Percentiles rank a stretch among this genome's conserved stretches.
phyloP scores from a whole-genome alignment of 2,888 invertebrate species.

The Cremastinae sp. region DNA sequence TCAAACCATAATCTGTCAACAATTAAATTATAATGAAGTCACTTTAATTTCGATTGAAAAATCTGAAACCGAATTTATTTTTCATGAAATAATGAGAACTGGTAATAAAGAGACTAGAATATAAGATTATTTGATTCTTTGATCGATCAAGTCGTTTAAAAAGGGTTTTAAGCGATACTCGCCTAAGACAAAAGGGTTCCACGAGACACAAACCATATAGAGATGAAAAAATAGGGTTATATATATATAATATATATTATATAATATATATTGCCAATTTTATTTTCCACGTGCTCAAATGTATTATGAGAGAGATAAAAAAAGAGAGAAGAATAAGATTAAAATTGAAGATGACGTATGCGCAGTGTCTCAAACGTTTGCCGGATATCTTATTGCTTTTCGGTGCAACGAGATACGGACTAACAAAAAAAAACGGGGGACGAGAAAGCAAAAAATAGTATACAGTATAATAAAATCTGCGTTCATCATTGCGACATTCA shows the following conservation, averaged over 20 bases:
- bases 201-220: slow-evolving; percentile 3
- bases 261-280: slow-evolving; percentile 12
- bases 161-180: not conserved
- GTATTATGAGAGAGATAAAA: slow-evolving; percentile 24
- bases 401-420: slow-evolving; percentile 60
- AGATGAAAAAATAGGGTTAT: not conserved
- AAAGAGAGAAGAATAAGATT: slow-evolving; percentile 9
- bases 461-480: slow-evolving; percentile 38
- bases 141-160: not conserved
- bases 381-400: slow-evolving; percentile 45
- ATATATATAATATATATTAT: no score
- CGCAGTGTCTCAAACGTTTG: slow-evolving; percentile 16
- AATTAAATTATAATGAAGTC: no score
- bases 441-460: slow-evolving; percentile 46
- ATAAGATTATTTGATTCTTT: slow-evolving; percentile 7
- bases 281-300: slow-evolving; percentile 51
- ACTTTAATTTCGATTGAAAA: no score
- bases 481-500: slow-evolving; percentile 58
- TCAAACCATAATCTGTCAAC: not conserved
- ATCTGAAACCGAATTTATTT: no score
- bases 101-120: not conserved
- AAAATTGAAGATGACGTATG: slow-evolving; percentile 14
- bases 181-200: slow-evolving; percentile 9
- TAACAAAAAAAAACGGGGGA: slow-evolving; percentile 18
- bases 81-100: not conserved